Evolutionary conservation across 2,888 invertebrate genomes (phyloP).

Genomic region (Eudasyphora cyanicolor): DNA sequence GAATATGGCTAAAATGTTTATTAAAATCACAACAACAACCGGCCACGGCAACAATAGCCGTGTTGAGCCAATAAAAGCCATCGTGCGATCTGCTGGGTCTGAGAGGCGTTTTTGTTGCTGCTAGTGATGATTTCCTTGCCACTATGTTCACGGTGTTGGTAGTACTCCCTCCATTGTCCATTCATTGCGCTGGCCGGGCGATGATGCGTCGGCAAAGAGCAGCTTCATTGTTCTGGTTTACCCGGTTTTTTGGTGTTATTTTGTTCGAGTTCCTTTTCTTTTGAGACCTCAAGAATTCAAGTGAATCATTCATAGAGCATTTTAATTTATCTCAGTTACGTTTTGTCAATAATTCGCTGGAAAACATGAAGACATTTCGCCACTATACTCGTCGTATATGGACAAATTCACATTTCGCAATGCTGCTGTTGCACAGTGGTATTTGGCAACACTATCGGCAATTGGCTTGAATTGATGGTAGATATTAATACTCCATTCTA

Average conservation of each 20-base stretch:
- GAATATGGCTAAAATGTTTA: conserved; percentile 53
- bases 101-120: not conserved
- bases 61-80: not conserved
- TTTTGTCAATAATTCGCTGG: not conserved
- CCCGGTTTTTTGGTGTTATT: not conserved
- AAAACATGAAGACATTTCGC: not conserved
- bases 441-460: not conserved
- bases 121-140: conserved; percentile 7
- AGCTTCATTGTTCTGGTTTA: conserved; percentile 30
- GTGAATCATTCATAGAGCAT: conserved; percentile 51
- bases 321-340: conserved; percentile 39
- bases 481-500: no score
- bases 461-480: no score
- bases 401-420: not conserved
- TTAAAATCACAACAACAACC: conserved; percentile 28
- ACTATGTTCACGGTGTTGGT: no score
- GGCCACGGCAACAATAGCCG: not conserved
- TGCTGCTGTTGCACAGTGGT: not conserved
- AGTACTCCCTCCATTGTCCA: conserved; percentile 7
- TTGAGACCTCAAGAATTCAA: conserved; percentile 44
- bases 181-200: conserved; percentile 14
- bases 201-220: conserved; percentile 47
- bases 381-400: no score
- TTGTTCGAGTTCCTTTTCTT: conserved; percentile 3
- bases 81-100: not conserved